Evolutionary conservation across 2,797 vertebrate genomes (phyloP).

Genomic region (Hybognathus amarus): DNA sequence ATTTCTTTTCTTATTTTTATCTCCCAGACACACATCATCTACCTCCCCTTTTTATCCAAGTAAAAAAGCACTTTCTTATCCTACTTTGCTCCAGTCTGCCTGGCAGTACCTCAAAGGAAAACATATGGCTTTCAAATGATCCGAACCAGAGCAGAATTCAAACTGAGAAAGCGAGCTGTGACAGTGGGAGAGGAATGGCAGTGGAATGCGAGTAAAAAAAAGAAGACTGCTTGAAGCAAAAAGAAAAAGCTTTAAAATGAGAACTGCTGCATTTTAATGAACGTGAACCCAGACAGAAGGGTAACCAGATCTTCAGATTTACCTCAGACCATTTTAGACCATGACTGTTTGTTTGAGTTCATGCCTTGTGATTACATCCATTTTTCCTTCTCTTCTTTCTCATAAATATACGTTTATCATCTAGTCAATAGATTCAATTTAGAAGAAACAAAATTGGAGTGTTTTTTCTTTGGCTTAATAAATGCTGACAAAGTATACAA

Average conservation of each 20-base stretch:
- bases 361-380: background rate
- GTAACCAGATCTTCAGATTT: constrained; percentile 21
- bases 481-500: background rate
- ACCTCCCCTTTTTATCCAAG: constrained; percentile 26
- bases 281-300: background rate
- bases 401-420: background rate
- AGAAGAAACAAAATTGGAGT: background rate
- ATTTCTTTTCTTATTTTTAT: constrained; percentile 2
- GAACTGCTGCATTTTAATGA: constrained; percentile 26
- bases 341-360: constrained; percentile 15
- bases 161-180: constrained; percentile 18
- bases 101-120: constrained; percentile 55
- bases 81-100: constrained; percentile 20
- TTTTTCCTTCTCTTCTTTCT: background rate
- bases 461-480: constrained; percentile 1
- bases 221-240: background rate
- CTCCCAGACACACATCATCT: constrained; percentile 12
- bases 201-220: background rate
- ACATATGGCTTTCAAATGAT: constrained; percentile 32
- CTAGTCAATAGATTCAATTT: background rate
- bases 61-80: constrained; percentile 16
- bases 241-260: constrained; percentile 28
- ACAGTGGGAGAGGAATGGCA: constrained; percentile 14
- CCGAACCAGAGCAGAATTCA: constrained; percentile 24
- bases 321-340: constrained; percentile 6